Percentiles rank a stretch among this genome's conserved stretches.
Conservation (phyloP, 2,797 vertebrate species). For the Pangasius krempfi region DNA sequence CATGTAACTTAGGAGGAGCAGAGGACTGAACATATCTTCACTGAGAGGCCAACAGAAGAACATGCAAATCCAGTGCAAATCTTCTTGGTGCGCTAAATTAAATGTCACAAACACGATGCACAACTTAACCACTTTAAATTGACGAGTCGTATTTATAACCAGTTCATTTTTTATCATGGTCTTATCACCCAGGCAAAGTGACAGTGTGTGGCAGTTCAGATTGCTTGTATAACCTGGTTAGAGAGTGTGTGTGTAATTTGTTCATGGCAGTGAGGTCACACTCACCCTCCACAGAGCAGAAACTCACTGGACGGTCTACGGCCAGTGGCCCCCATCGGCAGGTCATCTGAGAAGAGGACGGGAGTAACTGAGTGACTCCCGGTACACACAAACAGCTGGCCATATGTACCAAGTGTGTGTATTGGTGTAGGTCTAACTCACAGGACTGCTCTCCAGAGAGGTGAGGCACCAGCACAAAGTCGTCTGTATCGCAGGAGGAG, state of each 20-base stretch:
- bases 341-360: conserved; percentile 78
- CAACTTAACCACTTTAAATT: background rate
- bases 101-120: too few species aligned
- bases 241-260: background rate
- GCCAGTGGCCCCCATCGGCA: conserved; percentile 79
- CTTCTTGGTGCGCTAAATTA: background rate
- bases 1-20: conserved; percentile 4
- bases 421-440: conserved; percentile 70
- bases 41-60: conserved; percentile 33
- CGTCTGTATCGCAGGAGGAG: conserved; percentile 95
- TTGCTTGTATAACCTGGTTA: conserved; percentile 2
- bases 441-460: conserved; percentile 90
- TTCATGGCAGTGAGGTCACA: conserved; percentile 44
- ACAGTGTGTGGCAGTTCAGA: background rate
- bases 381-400: background rate
- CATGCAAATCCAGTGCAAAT: conserved; percentile 35
- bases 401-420: background rate
- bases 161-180: background rate
- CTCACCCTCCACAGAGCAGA: conserved; percentile 91
- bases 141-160: background rate
- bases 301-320: conserved; percentile 90
- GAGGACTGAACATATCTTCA: conserved; percentile 32
- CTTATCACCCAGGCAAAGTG: background rate
- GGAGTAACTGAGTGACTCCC: background rate
- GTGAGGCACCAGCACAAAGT: conserved; percentile 97